These are phyloP conservation scores for Sorex araneus DNA, from an alignment of 2,113 vertebrate genomes.

Conservation along the genomic window DNA sequence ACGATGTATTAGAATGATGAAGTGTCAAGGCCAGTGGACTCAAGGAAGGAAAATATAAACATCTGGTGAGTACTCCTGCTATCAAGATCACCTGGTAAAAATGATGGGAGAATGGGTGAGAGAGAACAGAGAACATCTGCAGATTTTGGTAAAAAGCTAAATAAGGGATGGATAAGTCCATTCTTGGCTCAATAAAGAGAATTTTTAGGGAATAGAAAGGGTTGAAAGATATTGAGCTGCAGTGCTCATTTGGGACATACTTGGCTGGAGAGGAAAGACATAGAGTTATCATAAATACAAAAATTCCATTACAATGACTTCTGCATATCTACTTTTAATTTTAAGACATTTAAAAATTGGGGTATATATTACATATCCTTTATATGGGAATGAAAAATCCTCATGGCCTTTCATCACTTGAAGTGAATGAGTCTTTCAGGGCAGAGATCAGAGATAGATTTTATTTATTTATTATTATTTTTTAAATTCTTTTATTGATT, in stretches of 20 bases:
- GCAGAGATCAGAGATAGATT: background rate
- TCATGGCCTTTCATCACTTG: background rate
- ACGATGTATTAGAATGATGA: background rate
- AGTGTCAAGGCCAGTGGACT: constrained; percentile 22
- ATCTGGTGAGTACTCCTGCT: background rate
- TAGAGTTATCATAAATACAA: constrained; percentile 1
- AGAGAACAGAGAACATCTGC: background rate
- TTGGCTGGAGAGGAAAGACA: background rate
- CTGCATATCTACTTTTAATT: background rate
- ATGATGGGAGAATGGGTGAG: background rate
- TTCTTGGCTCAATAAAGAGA: background rate
- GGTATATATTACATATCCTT: background rate
- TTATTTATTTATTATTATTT: too few species aligned
- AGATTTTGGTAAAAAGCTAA: background rate
- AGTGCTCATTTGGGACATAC: background rate
- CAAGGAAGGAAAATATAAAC: constrained; percentile 10
- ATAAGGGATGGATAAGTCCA: background rate
- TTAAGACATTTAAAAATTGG: background rate
- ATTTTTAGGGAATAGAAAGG: background rate
- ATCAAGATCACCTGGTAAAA: constrained; percentile 27
- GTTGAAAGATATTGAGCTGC: background rate
- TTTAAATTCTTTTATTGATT: too few species aligned
- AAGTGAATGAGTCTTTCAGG: background rate
- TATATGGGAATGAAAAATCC: constrained; percentile 5
- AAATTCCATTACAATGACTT: background rate